These are phyloP conservation scores for Agriopis aurantiaria DNA, from an alignment of 2,888 invertebrate genomes.

Conservation along the genomic window DNA sequence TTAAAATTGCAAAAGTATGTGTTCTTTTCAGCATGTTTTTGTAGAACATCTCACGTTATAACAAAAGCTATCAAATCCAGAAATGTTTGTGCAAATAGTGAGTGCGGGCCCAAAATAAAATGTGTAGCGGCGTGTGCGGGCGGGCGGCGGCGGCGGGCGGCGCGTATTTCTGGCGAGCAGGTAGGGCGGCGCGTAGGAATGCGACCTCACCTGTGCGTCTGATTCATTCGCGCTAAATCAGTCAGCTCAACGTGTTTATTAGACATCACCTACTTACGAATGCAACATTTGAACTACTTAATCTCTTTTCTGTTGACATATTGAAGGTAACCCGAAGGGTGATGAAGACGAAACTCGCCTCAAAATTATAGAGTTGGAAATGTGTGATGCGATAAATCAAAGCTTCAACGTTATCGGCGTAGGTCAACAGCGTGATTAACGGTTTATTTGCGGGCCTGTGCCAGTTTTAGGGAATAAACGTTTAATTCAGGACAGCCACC, in stretches of 20 bases:
- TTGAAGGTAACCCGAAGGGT: not conserved
- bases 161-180: conserved; percentile 83
- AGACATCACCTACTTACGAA: conserved; percentile 64
- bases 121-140: conserved; percentile 54
- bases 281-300: conserved; percentile 51
- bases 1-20: conserved; percentile 2
- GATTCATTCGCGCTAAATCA: conserved; percentile 83
- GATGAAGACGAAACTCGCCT: conserved; percentile 12
- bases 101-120: conserved; percentile 49
- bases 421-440: conserved; percentile 72
- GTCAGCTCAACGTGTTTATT: conserved; percentile 75
- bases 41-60: conserved; percentile 46
- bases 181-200: conserved; percentile 80
- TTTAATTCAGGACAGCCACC: conserved; percentile 74
- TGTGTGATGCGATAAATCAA: conserved; percentile 44
- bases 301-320: conserved; percentile 10
- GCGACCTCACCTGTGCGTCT: conserved; percentile 84
- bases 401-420: conserved; percentile 53
- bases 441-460: conserved; percentile 76
- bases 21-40: conserved; percentile 15
- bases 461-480: conserved; percentile 79
- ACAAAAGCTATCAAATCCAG: conserved; percentile 59
- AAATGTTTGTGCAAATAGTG: conserved; percentile 52
- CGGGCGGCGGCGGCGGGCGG: conserved; percentile 58
- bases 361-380: conserved; percentile 10